Percentiles rank a stretch among this genome's conserved stretches.
Conservation (phyloP, 2,113 vertebrate genomes). For the Campylomormyrus tamandua region DNA sequence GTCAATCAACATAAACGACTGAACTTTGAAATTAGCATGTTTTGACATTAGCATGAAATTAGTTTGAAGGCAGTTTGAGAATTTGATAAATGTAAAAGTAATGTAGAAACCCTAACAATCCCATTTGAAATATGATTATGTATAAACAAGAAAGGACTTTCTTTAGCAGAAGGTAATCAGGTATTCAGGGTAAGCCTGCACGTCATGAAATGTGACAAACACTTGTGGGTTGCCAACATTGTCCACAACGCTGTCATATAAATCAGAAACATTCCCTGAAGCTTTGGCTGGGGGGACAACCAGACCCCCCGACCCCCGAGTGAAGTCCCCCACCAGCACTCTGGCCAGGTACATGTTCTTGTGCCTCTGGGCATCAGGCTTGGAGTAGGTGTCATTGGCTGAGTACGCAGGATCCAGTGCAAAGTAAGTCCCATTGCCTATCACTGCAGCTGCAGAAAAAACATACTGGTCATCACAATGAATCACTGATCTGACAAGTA, state of each 20-base stretch:
- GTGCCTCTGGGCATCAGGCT: constrained; percentile 23
- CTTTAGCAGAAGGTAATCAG: constrained; percentile 62
- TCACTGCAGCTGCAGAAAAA: constrained; percentile 41
- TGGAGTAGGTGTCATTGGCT: constrained; percentile 42
- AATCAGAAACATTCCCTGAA: constrained; percentile 32
- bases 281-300: constrained; percentile 51
- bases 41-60: too few species aligned
- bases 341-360: constrained; percentile 66
- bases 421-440: constrained; percentile 71
- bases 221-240: constrained; percentile 18
- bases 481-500: background rate
- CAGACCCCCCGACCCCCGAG: constrained; percentile 26
- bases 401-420: constrained; percentile 61
- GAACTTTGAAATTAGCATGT: background rate
- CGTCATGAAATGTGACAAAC: constrained; percentile 69
- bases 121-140: background rate
- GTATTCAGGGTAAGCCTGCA: constrained; percentile 74
- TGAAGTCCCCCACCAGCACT: constrained; percentile 70
- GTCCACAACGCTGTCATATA: constrained; percentile 68
- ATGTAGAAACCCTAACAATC: background rate
- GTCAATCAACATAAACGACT: background rate
- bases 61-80: background rate
- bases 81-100: background rate
- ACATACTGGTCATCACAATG: background rate
- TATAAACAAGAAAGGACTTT: background rate